Conservation (phyloP, 2,797 vertebrate species). For the Pseudomugil tenellus region DNA sequence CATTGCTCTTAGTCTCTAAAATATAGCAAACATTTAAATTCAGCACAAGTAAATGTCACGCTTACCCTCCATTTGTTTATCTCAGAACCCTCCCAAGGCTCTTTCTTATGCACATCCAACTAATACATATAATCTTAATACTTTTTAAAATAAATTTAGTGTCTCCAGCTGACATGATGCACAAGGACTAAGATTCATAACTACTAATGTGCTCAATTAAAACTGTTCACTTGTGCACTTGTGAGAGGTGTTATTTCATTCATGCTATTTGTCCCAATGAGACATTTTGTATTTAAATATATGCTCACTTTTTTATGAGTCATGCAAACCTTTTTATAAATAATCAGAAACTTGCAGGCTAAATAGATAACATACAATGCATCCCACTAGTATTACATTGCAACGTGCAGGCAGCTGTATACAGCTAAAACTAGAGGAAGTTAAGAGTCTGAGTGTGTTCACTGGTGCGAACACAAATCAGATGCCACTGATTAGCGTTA, state of each 20-base stretch:
- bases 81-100: slow-evolving; percentile 23
- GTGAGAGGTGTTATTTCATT: slow-evolving; percentile 21
- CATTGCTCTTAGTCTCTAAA: slow-evolving; percentile 69
- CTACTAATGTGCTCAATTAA: slow-evolving; percentile 17
- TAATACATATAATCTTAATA: slow-evolving; percentile 39
- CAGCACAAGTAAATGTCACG: slow-evolving; percentile 58
- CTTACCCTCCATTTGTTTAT: slow-evolving; percentile 35
- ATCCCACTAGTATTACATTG: neutral
- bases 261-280: slow-evolving; percentile 5
- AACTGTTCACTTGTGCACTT: slow-evolving; percentile 20
- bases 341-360: neutral
- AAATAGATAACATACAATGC: neutral
- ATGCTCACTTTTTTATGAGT: neutral
- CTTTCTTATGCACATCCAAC: slow-evolving; percentile 19
- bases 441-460: slow-evolving; percentile 8
- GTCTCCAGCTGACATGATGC: slow-evolving; percentile 30
- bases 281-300: neutral
- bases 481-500: slow-evolving; percentile 19
- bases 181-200: slow-evolving; percentile 31
- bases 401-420: neutral
- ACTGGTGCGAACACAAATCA: slow-evolving; percentile 26
- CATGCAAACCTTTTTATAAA: neutral
- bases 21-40: slow-evolving; percentile 42
- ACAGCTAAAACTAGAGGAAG: neutral
- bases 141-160: slow-evolving; percentile 28